phyloP scores from a whole-genome alignment of 2,113 vertebrate genomes.

The Poecile atricapillus region DNA sequence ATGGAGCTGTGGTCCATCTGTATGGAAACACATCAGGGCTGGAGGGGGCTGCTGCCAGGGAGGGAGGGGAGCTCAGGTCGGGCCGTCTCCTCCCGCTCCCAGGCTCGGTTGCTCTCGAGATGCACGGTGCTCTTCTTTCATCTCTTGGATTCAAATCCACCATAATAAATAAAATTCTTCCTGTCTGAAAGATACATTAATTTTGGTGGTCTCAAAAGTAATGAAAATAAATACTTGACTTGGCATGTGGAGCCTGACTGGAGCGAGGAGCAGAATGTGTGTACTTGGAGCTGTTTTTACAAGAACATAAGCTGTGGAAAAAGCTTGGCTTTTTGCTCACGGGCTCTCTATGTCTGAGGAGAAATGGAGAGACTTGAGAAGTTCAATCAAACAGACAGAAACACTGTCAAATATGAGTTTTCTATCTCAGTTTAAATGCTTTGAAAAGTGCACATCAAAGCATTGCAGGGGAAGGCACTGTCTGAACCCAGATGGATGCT shows the following conservation, averaged over 20 bases:
- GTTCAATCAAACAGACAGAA: conserved; percentile 34
- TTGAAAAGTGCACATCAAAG: conserved; percentile 1
- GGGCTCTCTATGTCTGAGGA: background rate
- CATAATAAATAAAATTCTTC: conserved; percentile 76
- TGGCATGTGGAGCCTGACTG: conserved; percentile 53
- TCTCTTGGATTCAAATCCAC: conserved; percentile 67
- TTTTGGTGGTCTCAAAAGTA: conserved; percentile 74
- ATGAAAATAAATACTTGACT: conserved; percentile 73
- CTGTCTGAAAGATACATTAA: conserved; percentile 76
- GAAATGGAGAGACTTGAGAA: conserved; percentile 15
- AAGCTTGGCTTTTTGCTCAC: conserved; percentile 41
- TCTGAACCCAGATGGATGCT: background rate
- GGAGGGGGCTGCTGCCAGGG: background rate
- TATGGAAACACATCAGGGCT: background rate
- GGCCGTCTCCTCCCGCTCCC: background rate
- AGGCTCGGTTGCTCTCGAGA: background rate
- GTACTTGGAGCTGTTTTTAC: conserved; percentile 69
- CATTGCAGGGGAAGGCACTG: background rate
- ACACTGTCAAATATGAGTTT: background rate
- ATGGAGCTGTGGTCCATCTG: background rate
- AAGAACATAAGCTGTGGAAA: conserved; percentile 70
- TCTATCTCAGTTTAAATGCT: background rate
- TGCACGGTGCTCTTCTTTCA: conserved; percentile 62
- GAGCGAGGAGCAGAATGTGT: conserved; percentile 67
- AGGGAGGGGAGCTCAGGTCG: conserved; percentile 5